phyloP scores from a whole-genome alignment of 1,140 invertebrate genomes.

The Harpegnathos saltator region DNA sequence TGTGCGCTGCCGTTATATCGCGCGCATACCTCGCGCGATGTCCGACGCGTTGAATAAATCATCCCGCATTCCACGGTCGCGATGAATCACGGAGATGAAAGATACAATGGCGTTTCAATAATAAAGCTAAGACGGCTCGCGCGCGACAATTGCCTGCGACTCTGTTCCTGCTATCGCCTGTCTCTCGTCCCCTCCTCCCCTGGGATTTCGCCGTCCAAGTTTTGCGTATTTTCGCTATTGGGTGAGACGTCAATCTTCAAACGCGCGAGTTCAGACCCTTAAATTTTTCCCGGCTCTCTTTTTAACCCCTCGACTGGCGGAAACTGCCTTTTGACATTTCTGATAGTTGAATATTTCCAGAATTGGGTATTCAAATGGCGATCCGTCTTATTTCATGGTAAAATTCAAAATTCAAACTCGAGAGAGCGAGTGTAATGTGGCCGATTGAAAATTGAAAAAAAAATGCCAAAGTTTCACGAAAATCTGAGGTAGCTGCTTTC shows the following conservation, averaged over 20 bases:
- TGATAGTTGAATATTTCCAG: too few relatives aligned
- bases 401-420: too few relatives aligned
- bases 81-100: background rate
- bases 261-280: slow-evolving; percentile 9
- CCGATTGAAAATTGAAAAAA: too few relatives aligned
- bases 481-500: too few relatives aligned
- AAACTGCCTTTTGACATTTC: too few relatives aligned
- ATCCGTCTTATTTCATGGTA: too few relatives aligned
- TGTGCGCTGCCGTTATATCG: background rate
- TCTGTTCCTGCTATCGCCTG: slow-evolving; percentile 30
- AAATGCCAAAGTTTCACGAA: too few relatives aligned
- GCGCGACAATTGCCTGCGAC: slow-evolving; percentile 9
- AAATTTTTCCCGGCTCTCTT: too few relatives aligned
- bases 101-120: slow-evolving; percentile 7
- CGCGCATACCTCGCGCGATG: background rate
- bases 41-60: slow-evolving; percentile 9
- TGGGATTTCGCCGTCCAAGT: slow-evolving; percentile 37
- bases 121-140: slow-evolving; percentile 36
- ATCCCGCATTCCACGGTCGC: background rate
- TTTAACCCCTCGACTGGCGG: too few relatives aligned
- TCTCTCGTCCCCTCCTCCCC: too few relatives aligned
- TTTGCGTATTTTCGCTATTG: slow-evolving; percentile 18
- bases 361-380: too few relatives aligned
- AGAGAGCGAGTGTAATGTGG: too few relatives aligned
- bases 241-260: slow-evolving; percentile 35